Evolutionary conservation across 2,113 vertebrate species (phyloP).

Genomic region (Hyla sarda): DNA sequence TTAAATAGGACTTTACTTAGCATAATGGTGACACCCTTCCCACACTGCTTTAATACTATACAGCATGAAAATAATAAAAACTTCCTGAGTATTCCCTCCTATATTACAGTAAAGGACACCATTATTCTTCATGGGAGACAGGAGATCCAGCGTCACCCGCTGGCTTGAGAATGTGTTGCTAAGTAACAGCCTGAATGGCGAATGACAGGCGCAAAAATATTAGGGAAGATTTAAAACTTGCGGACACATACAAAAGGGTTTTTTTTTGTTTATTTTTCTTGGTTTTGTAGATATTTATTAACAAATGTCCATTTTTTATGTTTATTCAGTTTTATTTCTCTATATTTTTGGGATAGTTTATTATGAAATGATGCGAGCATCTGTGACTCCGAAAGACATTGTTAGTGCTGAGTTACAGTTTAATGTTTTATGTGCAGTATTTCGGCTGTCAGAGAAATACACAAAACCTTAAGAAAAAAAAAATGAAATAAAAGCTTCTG

Average conservation of each 20-base stretch:
- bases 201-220: neutral
- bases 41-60: neutral
- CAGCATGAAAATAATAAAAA: neutral
- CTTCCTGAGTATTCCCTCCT: neutral
- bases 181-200: neutral
- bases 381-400: neutral
- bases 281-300: neutral
- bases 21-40: no score
- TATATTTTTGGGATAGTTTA: neutral
- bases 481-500: neutral
- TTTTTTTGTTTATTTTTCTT: neutral
- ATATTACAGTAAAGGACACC: neutral
- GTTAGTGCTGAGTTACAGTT: neutral
- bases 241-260: neutral
- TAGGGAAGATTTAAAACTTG: neutral
- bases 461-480: neutral
- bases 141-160: neutral
- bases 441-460: neutral
- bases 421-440: neutral
- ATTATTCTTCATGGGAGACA: neutral
- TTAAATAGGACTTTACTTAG: no score
- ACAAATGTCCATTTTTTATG: neutral
- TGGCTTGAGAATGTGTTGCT: neutral
- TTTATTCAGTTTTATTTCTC: neutral
- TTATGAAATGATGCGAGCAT: neutral